Evolutionary conservation across 2,888 invertebrate genomes (phyloP).

Genomic region (Cryptops parisi): DNA sequence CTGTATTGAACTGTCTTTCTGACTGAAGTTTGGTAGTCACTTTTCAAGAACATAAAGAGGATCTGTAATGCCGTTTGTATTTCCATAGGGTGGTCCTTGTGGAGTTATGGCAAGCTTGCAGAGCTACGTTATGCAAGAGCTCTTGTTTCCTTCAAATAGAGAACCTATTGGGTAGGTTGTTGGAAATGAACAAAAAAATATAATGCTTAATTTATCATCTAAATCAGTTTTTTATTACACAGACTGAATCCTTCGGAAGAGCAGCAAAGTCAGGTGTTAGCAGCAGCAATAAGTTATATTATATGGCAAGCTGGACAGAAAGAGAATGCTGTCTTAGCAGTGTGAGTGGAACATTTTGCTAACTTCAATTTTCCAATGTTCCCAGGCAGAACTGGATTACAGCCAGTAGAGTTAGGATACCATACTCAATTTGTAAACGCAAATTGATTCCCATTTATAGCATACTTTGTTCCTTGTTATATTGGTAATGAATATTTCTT

Average conservation of each 20-base stretch:
- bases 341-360: background rate
- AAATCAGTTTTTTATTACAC: background rate
- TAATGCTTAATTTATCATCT: background rate
- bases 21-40: no score
- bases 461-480: no score
- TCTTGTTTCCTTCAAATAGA: conserved; percentile 1
- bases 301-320: conserved; percentile 9
- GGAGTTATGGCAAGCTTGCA: conserved; percentile 8
- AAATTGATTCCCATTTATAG: no score
- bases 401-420: no score
- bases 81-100: conserved; percentile 7
- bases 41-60: no score
- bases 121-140: conserved; percentile 8
- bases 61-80: no score
- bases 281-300: background rate
- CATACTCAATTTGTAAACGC: no score
- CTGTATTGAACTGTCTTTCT: no score
- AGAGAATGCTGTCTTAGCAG: conserved; percentile 4
- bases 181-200: no score
- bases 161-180: conserved; percentile 2
- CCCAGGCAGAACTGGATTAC: no score
- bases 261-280: background rate
- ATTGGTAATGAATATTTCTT: no score
- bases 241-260: conserved; percentile 1
- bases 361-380: no score